Conservation (phyloP, 2,797 vertebrate species). For the Falco columbarius region DNA sequence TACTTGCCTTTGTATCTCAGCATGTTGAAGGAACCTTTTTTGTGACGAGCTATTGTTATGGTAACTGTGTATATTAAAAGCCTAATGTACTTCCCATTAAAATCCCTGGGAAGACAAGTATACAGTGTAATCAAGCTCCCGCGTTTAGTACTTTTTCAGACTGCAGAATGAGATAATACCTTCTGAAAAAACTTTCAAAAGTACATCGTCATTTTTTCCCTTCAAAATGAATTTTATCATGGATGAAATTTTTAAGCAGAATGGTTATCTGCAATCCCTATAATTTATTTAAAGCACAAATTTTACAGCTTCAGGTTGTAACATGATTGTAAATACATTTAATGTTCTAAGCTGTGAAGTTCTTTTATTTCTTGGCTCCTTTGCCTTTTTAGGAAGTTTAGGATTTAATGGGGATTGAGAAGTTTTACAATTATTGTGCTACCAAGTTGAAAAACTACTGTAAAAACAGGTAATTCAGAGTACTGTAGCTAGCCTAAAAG, state of each 20-base stretch:
- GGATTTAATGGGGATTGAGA: not conserved
- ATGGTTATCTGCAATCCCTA: not conserved
- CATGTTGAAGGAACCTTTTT: conserved; percentile 12
- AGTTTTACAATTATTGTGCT: not conserved
- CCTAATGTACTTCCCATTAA: conserved; percentile 42
- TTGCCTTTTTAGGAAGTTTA: not conserved
- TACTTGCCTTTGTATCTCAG: not conserved
- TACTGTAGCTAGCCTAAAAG: not conserved
- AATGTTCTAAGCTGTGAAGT: not conserved
- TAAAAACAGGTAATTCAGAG: not conserved
- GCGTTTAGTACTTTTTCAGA: not conserved
- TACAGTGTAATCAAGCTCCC: not conserved
- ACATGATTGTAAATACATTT: not conserved
- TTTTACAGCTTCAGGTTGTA: not conserved
- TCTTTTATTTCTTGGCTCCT: not conserved
- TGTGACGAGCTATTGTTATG: conserved; percentile 55
- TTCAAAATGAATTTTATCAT: not conserved
- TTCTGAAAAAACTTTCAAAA: not conserved
- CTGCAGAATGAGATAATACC: not conserved
- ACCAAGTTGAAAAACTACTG: not conserved
- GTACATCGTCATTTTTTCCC: not conserved
- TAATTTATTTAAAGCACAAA: not conserved
- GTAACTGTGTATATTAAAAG: conserved; percentile 60
- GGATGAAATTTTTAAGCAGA: not conserved
- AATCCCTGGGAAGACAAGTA: not conserved